Base-by-base conservation (phyloP, 2,888 invertebrate species). In the Barypeithes pellucidus region DNA sequence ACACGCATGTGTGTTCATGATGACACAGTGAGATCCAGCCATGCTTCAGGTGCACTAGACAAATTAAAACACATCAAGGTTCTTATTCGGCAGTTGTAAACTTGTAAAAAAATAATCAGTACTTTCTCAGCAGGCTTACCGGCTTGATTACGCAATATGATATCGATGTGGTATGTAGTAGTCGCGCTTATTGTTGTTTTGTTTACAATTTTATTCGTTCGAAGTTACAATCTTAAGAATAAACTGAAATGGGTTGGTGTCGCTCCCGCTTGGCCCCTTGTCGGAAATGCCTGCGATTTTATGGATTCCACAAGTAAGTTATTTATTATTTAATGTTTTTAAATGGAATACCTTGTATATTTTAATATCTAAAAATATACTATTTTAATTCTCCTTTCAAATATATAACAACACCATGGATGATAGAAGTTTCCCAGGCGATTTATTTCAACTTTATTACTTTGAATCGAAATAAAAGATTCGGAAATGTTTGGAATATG, bases 21-120 rank as follows among this genome's bases (percentile, higher is more conserved):
- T n/a, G 39, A 39, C 9, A 39, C n/a, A 43, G 5, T 43, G 16
- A 14, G 14, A 43, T 8, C 14, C 16, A 16, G 43, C 1, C 43
- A 16, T 43, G 16, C 43, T 43, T 43, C 43, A 43, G 43, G 43
- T 43, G 43, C 7, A 43, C 43, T 43, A 43, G 5, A 16, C 3
- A 43, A 43, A 43, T 16, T 43, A 43, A n/a, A 39, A 39, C 33
- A 39, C 14, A 43, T 16, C 39, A 39, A 39, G 39, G 39, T 39
- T 39, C 12, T 12, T 43, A 43, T 3, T 43, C 7, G 39, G 39
- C 12, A 11, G 39, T 11, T n/a, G n/a, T n/a, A n/a, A n/a, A n/a
- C n/a, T n/a, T n/a, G 43, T 16, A 43, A 43, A 60, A 76, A 43
- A 60, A 76, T 87, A 79, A 87, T 85, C 52, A 29, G 24, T 54